phyloP scores from a whole-genome alignment of 37 sponge, comb jelly and placozoan genomes.

The Mnemiopsis leidyi region DNA sequence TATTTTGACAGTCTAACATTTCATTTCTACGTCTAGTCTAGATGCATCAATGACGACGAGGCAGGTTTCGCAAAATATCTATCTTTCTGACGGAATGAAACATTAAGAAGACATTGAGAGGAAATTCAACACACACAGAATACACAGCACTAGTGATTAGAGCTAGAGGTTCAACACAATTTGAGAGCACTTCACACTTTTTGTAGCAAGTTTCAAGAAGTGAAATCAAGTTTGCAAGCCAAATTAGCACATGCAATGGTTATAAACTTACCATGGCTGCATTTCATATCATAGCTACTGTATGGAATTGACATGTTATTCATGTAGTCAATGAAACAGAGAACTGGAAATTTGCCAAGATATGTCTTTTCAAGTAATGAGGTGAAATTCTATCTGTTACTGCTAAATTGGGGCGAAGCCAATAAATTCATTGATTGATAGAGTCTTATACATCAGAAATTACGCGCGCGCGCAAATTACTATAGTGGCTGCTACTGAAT shows the following conservation, averaged over 20 bases:
- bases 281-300: slow-evolving; percentile 17
- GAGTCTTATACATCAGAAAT: neutral
- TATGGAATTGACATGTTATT: neutral
- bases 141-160: neutral
- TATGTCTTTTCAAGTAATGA: too few relatives aligned
- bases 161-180: neutral
- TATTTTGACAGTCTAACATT: too few relatives aligned
- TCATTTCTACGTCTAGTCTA: too few relatives aligned
- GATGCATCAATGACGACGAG: too few relatives aligned
- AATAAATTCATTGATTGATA: too few relatives aligned
- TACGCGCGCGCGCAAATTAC: neutral
- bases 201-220: neutral
- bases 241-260: neutral
- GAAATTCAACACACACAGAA: neutral
- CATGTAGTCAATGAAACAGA: too few relatives aligned
- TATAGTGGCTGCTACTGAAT: neutral
- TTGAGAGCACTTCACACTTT: neutral
- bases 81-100: neutral
- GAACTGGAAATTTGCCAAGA: neutral
- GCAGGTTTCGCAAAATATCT: too few relatives aligned
- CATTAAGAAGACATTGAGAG: neutral
- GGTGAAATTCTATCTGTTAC: neutral
- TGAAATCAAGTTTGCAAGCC: neutral
- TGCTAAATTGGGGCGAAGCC: neutral
- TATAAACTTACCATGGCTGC: neutral